A percentile compares a stretch with the other conserved stretches of the same genome.
These are phyloP conservation scores for Perca fluviatilis DNA, from an alignment of 2,113 vertebrate species.

Conservation along the genomic window DNA sequence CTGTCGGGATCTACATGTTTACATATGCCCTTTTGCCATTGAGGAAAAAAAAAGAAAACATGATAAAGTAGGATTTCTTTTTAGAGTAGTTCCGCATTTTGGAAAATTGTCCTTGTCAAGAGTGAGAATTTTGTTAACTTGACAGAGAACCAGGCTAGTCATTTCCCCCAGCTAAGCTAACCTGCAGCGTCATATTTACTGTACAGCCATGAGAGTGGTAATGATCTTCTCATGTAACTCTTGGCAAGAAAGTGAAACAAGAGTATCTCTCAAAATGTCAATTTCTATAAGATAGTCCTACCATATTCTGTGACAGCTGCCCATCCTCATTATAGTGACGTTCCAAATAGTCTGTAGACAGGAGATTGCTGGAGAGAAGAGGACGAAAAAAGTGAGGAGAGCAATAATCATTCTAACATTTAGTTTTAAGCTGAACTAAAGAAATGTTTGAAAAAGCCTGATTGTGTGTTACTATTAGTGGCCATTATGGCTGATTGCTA, in stretches of 20 bases:
- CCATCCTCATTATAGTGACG: conserved; percentile 86
- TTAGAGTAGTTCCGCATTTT: no score
- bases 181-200: no score
- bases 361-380: conserved; percentile 86
- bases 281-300: conserved; percentile 69
- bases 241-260: not conserved
- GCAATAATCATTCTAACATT: not conserved
- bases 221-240: not conserved
- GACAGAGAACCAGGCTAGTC: no score
- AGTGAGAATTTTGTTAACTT: no score
- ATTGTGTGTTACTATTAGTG: not conserved
- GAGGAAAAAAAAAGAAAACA: no score
- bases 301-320: conserved; percentile 83
- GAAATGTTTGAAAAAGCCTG: not conserved
- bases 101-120: no score
- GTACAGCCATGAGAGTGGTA: not conserved
- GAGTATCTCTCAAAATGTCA: not conserved
- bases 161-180: no score
- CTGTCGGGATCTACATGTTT: no score
- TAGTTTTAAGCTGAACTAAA: not conserved
- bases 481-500: not conserved
- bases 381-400: not conserved
- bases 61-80: no score
- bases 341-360: conserved; percentile 91
- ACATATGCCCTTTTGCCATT: no score